Base-by-base conservation (phyloP, 2,113 vertebrate genomes). In the Nothocercus julius region DNA sequence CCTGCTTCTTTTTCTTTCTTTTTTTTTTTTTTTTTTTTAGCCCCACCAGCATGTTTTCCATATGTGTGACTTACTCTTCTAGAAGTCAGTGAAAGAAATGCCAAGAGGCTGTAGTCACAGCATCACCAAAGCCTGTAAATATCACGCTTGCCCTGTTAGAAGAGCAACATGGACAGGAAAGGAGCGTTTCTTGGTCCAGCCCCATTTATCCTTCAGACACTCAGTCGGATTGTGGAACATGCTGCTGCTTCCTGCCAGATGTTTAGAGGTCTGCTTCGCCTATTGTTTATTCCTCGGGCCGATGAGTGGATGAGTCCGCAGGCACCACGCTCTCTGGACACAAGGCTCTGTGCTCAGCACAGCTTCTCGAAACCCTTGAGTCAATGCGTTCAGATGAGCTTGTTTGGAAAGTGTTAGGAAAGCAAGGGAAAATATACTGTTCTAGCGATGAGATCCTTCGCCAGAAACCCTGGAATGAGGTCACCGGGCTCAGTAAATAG, bases 371-470 rank as follows among this genome's bases (percentile, higher is more conserved):
- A 94, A 74, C 87, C 74, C 80, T 96, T 45, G 59, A 93, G 89
- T 86, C 69, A 44, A 87, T 5, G 53, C 53, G 75, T 89, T 92
- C 68, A 51, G 79, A 93, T 36, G 79, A 66, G 54, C 34, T 85
- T 24, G 8, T 85, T 94, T 92, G 94, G 96, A 95, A 95, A 95
- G 24, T n/a, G 79, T 93, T 89, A 63, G 90, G 75, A 92, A 91
- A 93, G 74, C 72, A 59, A 78, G 81, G 63, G 86, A 56, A 93
- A 93, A 96, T 49, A 87, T 42, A 42, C 20, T 47, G 84, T 90
- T 75, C 82, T 63, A n/a, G 72, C 72, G 87, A 92, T 73, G 14
- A 4, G n/a, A 24, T 58, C 82, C 77, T 72, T 82, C 5, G 19
- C 70, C 94, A 96, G 83, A 74, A 68, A 36, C 20, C 27, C 38